A percentile compares a stretch with the other conserved stretches of the same genome.
These are phyloP conservation scores for Lagenorhynchus albirostris DNA, from an alignment of 2,113 vertebrate genomes.

Conservation along the genomic window DNA sequence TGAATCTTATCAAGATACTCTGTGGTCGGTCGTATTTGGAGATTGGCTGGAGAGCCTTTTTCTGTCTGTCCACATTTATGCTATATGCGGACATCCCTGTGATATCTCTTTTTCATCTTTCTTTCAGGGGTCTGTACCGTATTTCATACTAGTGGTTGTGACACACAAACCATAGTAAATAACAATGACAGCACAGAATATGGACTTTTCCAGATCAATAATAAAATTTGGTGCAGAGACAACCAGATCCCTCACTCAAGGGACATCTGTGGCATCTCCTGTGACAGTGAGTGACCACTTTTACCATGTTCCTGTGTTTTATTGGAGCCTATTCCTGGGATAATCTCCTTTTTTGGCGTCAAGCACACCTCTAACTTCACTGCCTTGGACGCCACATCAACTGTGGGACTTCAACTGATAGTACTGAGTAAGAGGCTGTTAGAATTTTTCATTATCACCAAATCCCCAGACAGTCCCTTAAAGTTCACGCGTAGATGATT, in stretches of 20 bases:
- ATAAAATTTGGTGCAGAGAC: constrained; percentile 62
- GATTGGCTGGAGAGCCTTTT: background rate
- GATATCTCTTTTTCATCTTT: background rate
- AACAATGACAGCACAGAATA: constrained; percentile 52
- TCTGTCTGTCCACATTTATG: background rate
- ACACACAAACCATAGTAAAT: constrained; percentile 24
- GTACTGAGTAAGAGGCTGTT: background rate
- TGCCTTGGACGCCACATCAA: background rate
- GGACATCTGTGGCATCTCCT: constrained; percentile 60
- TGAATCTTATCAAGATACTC: background rate
- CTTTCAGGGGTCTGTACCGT: constrained; percentile 53
- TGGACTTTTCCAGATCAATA: constrained; percentile 72
- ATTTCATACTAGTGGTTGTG: constrained; percentile 63
- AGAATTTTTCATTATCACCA: background rate
- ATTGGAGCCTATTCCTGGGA: background rate
- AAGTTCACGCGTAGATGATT: background rate
- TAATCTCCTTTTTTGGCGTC: background rate
- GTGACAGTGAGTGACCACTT: constrained; percentile 60
- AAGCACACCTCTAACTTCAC: background rate
- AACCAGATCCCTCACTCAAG: background rate
- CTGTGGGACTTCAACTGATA: background rate
- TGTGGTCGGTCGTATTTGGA: background rate
- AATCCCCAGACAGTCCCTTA: background rate
- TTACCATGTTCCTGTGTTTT: background rate
- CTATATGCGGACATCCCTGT: background rate